Evolutionary conservation across 2,797 vertebrate species (phyloP), one percentile per base, ranked within the genome.

Genomic region (Anguilla pacifica): DNA sequence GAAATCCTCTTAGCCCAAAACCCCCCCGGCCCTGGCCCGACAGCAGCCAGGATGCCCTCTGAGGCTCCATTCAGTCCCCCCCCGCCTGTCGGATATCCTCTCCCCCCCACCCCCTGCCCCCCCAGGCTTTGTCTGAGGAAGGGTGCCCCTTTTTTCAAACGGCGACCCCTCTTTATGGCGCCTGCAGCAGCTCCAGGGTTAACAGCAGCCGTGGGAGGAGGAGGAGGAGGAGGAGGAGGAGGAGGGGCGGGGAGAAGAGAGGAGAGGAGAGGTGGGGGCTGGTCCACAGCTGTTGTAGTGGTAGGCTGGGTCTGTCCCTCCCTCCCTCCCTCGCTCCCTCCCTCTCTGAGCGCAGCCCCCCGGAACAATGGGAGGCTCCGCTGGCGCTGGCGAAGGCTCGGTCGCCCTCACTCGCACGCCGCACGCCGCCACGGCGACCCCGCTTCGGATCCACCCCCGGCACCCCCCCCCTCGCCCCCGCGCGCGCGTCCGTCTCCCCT

Each of bases 231-330:
- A 25, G 13, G 49, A 57, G 87, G 81, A 31, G 7, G 25, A 22
- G 84, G 43, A 64, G 81, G 51, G 39, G 55, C 6, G 84, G 55
- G 89, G 87, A 22, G 49, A 39, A 82, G 82, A 31, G 7, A 61
- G 70, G 87, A 28, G 25, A 22, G 84, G 43, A 64, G 81, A 64
- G 39, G 55, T 22, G 84, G 72, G 89, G 87, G 85, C 85, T 84
- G 74, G 83, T 84, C 89, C 87, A 88, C 86, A 86, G 88, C 89
- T 88, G 89, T 87, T 85, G 87, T 87, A 86, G 61, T 87, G 72
- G 88, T 85, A 59, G 89, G 83, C 83, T 77, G 87, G 89, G 83
- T 74, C 67, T 88, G 87, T 82, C 83, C 67, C 51, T 55, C 64
- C 81, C 61, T 64, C 86, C 82, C 77, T 28, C 67, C 15, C 83